A percentile compares a stretch with the other conserved stretches of the same genome.
Evolutionary conservation across 1,140 invertebrate genomes (phyloP).

Genomic region (Ridgeia piscesae): DNA sequence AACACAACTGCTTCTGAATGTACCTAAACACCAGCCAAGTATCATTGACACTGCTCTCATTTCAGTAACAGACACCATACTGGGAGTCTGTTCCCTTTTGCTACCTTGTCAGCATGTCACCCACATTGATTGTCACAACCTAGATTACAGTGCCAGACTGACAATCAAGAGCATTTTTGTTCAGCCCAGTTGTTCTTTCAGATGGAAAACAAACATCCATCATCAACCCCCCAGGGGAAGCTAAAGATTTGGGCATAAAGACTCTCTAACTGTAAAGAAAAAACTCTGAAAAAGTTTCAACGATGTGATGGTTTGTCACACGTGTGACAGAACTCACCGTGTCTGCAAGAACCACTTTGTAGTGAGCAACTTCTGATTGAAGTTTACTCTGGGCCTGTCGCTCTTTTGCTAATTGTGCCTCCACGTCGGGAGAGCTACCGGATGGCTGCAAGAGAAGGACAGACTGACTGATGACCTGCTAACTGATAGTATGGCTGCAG

Average conservation of each 20-base stretch:
- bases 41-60: not conserved
- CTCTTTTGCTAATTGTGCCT: not conserved
- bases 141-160: no score
- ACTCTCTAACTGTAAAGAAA: no score
- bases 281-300: no score
- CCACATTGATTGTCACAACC: not conserved
- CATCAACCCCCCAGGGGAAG: no score
- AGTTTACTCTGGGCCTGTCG: constrained; percentile 27
- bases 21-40: not conserved
- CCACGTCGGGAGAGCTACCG: not conserved
- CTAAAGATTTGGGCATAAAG: no score
- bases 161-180: no score
- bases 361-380: constrained; percentile 45
- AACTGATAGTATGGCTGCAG: not conserved
- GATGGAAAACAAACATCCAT: no score
- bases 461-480: not conserved
- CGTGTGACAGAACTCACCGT: constrained; percentile 41
- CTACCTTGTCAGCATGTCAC: not conserved
- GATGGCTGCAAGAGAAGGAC: not conserved
- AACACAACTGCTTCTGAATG: not conserved
- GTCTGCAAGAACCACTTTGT: constrained; percentile 43
- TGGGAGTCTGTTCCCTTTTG: not conserved
- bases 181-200: no score
- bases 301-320: no score
- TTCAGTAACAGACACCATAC: not conserved